Percentiles rank a stretch among this genome's conserved stretches.
These are phyloP conservation scores for Adoxophyes honmai DNA, from an alignment of 1,140 invertebrate genomes.

Conservation along the genomic window DNA sequence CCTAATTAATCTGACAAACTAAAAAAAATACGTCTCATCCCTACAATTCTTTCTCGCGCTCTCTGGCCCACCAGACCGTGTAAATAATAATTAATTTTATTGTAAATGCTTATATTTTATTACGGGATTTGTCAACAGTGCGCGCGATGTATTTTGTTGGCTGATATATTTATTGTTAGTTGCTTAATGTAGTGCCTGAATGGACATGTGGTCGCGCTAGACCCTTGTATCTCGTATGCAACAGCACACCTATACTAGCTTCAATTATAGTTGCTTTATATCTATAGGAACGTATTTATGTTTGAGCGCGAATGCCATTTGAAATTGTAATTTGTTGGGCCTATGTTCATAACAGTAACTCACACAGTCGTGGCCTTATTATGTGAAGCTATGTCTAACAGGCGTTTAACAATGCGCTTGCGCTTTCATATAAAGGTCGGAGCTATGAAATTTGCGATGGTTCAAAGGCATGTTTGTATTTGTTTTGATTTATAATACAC, in stretches of 20 bases:
- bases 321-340: constrained; percentile 31
- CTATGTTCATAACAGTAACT: constrained; percentile 32
- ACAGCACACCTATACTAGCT: constrained; percentile 7
- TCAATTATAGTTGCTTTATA: too few species aligned
- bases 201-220: constrained; percentile 26
- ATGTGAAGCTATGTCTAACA: background rate
- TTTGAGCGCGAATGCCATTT: constrained; percentile 24
- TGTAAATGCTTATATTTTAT: constrained; percentile 77
- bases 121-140: constrained; percentile 75
- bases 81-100: constrained; percentile 78
- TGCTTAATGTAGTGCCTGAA: constrained; percentile 63
- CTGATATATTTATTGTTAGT: constrained; percentile 71
- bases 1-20: too few species aligned
- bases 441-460: background rate
- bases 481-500: too few species aligned
- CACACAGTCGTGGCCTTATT: constrained; percentile 20
- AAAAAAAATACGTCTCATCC: constrained; percentile 34
- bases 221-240: constrained; percentile 4
- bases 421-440: constrained; percentile 4
- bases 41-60: constrained; percentile 30
- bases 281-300: constrained; percentile 4
- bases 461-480: too few species aligned
- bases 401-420: background rate
- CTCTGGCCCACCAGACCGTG: constrained; percentile 57
- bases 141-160: constrained; percentile 69